phyloP scores from a whole-genome alignment of 2,797 vertebrate genomes.

The Rhodeus uyekii region DNA sequence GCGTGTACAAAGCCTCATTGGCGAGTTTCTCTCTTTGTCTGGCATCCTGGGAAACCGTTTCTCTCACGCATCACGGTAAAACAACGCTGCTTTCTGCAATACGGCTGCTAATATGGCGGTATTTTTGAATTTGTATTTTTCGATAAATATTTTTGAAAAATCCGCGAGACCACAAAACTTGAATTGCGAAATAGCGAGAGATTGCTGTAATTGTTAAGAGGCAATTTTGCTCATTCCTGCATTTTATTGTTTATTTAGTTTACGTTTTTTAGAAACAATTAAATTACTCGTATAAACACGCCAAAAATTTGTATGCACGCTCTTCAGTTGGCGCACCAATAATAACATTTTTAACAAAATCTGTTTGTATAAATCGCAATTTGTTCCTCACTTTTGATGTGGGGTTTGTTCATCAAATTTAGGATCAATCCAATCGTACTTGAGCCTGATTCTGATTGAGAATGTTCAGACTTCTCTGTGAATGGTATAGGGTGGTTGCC shows the following conservation, averaged over 20 bases:
- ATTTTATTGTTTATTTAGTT: not conserved
- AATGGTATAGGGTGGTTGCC: slow-evolving; percentile 22
- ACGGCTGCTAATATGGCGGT: too few relatives aligned
- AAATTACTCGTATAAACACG: not conserved
- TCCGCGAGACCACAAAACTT: too few relatives aligned
- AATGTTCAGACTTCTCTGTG: too few relatives aligned
- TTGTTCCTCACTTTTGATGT: not conserved
- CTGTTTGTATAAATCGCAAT: not conserved
- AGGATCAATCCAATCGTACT: not conserved
- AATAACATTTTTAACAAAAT: not conserved
- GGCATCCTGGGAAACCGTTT: too few relatives aligned
- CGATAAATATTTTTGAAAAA: too few relatives aligned
- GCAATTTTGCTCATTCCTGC: not conserved
- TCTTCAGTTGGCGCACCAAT: not conserved
- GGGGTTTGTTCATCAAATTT: not conserved
- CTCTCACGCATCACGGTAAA: too few relatives aligned
- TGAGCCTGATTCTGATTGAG: not conserved
- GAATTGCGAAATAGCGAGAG: too few relatives aligned
- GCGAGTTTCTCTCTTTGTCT: too few relatives aligned
- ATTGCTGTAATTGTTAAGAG: not conserved
- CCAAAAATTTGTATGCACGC: not conserved
- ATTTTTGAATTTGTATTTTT: too few relatives aligned
- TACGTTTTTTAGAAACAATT: not conserved
- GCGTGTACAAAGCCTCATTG: too few relatives aligned
- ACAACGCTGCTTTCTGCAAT: too few relatives aligned